A percentile compares a stretch with the other conserved stretches of the same genome.
Conservation (phyloP, 2,113 vertebrate species). For the Xiphophorus maculatus region DNA sequence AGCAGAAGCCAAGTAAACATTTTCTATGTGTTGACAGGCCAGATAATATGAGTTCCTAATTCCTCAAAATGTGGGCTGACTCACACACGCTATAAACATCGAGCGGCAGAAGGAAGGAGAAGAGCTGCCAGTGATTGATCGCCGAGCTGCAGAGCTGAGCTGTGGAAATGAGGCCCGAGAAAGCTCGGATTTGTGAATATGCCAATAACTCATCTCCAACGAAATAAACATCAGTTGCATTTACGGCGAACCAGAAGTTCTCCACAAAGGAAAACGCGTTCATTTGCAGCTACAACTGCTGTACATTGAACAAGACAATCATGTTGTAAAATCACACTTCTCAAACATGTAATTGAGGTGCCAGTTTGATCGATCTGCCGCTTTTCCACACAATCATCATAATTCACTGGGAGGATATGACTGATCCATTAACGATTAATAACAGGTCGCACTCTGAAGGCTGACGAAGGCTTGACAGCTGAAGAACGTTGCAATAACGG, state of each 20-base stretch:
- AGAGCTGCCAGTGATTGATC: conserved; percentile 72
- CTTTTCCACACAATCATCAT: conserved; percentile 14
- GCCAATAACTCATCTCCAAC: conserved; percentile 66
- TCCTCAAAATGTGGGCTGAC: conserved; percentile 62
- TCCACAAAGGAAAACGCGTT: conserved; percentile 22
- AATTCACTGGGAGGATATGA: conserved; percentile 20
- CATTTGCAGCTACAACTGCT: conserved; percentile 32
- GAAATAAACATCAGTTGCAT: conserved; percentile 65
- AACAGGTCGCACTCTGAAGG: conserved; percentile 2
- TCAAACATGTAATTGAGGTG: conserved; percentile 6
- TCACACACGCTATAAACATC: conserved; percentile 50
- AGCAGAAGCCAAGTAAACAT: conserved; percentile 48
- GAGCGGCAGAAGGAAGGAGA: conserved; percentile 44
- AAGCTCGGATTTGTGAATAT: conserved; percentile 66
- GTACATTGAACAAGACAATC: conserved; percentile 15
- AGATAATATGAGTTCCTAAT: conserved; percentile 56
- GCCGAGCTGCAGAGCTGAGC: conserved; percentile 56
- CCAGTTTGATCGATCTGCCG: conserved; percentile 3
- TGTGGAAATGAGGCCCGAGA: conserved; percentile 56
- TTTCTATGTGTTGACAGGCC: conserved; percentile 36
- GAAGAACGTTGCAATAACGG: conserved; percentile 22
- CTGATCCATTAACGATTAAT: conserved; percentile 27
- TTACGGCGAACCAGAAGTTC: conserved; percentile 54
- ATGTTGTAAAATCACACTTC: conserved; percentile 33
- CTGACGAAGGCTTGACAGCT: conserved; percentile 36